Conservation (phyloP, 2,797 vertebrate species). For the Cynopterus sphinx region DNA sequence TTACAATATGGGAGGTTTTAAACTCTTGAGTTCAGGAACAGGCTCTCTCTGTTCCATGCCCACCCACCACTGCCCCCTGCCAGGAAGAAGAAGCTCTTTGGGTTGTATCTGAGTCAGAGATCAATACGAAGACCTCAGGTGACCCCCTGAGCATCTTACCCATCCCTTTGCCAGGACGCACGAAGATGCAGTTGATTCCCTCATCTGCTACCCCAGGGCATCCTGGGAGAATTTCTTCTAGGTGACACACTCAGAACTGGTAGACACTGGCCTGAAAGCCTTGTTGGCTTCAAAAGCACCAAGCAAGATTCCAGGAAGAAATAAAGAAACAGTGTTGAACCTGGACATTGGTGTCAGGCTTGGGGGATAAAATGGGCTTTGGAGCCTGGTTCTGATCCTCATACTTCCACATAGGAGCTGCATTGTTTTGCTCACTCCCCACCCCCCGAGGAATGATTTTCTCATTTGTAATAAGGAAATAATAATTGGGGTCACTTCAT, state of each 20-base stretch:
- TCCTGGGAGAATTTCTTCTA: neutral
- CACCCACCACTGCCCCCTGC: neutral
- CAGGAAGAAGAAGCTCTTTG: neutral
- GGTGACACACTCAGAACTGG: neutral
- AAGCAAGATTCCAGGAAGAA: slow-evolving; percentile 8
- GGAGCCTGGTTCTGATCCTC: neutral
- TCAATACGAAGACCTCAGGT: neutral
- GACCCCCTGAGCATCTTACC: neutral
- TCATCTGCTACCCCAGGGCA: neutral
- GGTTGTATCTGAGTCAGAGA: slow-evolving; percentile 7
- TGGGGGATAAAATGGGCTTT: neutral
- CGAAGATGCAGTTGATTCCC: neutral
- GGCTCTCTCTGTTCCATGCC: neutral
- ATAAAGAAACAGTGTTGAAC: neutral
- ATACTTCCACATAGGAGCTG: neutral
- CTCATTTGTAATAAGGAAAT: neutral
- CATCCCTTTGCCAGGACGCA: neutral
- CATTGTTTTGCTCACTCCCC: neutral
- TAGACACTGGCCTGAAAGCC: neutral
- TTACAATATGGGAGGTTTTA: neutral
- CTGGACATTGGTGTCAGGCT: neutral
- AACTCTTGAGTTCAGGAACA: neutral
- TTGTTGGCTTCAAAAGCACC: neutral
- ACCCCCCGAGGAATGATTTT: neutral
- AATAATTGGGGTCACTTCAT: neutral